A percentile compares a stretch with the other conserved stretches of the same genome.
Evolutionary conservation across 2,888 invertebrate genomes (phyloP).

Genomic region (Eurytoma adleriae): DNA sequence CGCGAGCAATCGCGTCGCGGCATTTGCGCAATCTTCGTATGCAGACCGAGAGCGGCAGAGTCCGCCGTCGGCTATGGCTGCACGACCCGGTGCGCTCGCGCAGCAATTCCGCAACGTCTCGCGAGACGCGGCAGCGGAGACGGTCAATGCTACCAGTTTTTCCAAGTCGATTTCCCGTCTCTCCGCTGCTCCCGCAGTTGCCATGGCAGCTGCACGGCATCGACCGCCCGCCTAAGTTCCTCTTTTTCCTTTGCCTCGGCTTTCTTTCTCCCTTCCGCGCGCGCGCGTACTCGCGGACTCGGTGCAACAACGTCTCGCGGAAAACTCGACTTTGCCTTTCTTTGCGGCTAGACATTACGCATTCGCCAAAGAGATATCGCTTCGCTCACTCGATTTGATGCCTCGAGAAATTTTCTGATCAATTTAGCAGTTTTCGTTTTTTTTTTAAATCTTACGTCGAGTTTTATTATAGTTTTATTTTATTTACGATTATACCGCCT

Average conservation of each 20-base stretch:
- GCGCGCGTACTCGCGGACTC: slow-evolving; percentile 3
- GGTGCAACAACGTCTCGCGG: slow-evolving; percentile 14
- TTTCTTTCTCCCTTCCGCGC: slow-evolving; percentile 9
- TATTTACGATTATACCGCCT: too few relatives aligned
- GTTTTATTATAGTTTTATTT: too few relatives aligned
- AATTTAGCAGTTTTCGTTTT: too few relatives aligned
- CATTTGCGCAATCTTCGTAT: not conserved
- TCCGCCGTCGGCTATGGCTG: too few relatives aligned
- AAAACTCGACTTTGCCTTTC: slow-evolving; percentile 1
- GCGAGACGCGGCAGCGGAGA: slow-evolving; percentile 44
- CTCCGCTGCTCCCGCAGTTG: slow-evolving; percentile 52
- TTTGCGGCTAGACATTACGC: not conserved
- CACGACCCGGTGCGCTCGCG: not conserved
- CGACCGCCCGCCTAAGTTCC: slow-evolving; percentile 46
- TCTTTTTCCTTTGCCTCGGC: not conserved
- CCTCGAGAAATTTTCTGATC: too few relatives aligned
- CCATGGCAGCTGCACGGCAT: slow-evolving; percentile 59
- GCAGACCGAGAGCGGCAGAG: not conserved
- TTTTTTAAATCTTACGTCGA: too few relatives aligned
- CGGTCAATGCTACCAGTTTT: slow-evolving; percentile 67
- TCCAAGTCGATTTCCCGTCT: slow-evolving; percentile 59
- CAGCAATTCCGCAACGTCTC: slow-evolving; percentile 10
- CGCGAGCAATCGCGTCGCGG: too few relatives aligned
- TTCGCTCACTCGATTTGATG: not conserved
- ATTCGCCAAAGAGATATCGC: not conserved